These are phyloP conservation scores for Forbesichthys papilliferus DNA, from an alignment of 2,113 vertebrate genomes.

Conservation along the genomic window DNA sequence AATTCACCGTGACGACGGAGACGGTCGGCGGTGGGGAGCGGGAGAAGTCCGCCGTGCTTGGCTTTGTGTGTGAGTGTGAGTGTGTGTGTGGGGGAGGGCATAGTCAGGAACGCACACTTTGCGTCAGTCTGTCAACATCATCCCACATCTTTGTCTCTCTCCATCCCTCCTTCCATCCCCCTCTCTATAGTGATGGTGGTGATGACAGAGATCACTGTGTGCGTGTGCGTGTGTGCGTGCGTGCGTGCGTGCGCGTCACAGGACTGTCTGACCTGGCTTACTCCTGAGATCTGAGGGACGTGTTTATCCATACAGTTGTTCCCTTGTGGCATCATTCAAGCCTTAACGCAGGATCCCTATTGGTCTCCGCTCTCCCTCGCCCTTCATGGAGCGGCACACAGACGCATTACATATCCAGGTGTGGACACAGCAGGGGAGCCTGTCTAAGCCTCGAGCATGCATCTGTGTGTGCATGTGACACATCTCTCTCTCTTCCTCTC, in stretches of 20 bases:
- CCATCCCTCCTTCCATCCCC: too few species aligned
- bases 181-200: too few species aligned
- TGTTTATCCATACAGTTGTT: conserved; percentile 54
- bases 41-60: too few species aligned
- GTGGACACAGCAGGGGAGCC: conserved; percentile 56
- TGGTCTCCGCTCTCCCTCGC: conserved; percentile 47
- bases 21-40: too few species aligned
- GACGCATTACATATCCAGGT: conserved; percentile 59
- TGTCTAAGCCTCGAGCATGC: conserved; percentile 55
- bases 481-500: conserved; percentile 38
- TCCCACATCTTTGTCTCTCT: too few species aligned
- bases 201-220: too few species aligned
- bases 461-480: conserved; percentile 33
- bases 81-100: too few species aligned
- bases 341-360: conserved; percentile 26
- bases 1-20: too few species aligned
- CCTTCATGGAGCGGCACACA: conserved; percentile 59
- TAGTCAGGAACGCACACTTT: too few species aligned
- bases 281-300: conserved; percentile 62
- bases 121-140: too few species aligned
- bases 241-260: neutral
- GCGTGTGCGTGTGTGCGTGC: too few species aligned
- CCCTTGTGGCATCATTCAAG: conserved; percentile 59
- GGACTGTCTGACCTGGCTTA: conserved; percentile 39
- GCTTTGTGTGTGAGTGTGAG: too few species aligned